These are phyloP conservation scores for Eupithecia subumbrata DNA, from an alignment of 2,888 invertebrate genomes.

Conservation along the genomic window DNA sequence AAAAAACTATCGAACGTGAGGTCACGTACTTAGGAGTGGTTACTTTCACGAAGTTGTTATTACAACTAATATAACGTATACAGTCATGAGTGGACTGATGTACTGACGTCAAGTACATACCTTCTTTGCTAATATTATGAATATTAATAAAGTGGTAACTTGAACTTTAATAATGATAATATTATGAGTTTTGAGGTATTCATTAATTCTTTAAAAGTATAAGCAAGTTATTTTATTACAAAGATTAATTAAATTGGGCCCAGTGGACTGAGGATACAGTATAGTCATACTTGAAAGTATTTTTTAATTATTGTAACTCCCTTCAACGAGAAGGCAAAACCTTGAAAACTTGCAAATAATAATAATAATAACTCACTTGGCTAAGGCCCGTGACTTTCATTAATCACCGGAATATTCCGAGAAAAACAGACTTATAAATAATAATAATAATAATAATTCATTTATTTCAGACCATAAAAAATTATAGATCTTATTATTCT, in stretches of 20 bases:
- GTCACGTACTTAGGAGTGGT: not conserved
- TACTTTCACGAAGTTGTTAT: not conserved
- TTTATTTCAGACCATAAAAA: no score
- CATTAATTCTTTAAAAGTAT: not conserved
- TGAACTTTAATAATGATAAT: not conserved
- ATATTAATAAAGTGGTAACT: slow-evolving; percentile 7
- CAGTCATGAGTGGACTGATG: not conserved
- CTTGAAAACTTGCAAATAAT: no score
- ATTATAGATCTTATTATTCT: no score
- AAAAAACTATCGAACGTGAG: not conserved
- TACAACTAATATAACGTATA: not conserved
- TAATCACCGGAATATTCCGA: no score
- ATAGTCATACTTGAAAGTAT: no score
- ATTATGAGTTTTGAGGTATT: not conserved
- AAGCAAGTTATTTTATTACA: not conserved
- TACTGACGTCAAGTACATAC: not conserved
- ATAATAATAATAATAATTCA: no score
- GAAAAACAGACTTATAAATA: no score
- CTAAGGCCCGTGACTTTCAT: no score
- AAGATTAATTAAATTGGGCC: not conserved
- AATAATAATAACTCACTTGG: no score
- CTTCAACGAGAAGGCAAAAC: no score
- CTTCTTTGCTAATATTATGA: not conserved
- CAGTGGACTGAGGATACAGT: not conserved
- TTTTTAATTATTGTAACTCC: not conserved